A percentile compares a stretch with the other conserved stretches of the same genome.
phyloP scores from a whole-genome alignment of 2,113 vertebrate species.

The Microtus pennsylvanicus region DNA sequence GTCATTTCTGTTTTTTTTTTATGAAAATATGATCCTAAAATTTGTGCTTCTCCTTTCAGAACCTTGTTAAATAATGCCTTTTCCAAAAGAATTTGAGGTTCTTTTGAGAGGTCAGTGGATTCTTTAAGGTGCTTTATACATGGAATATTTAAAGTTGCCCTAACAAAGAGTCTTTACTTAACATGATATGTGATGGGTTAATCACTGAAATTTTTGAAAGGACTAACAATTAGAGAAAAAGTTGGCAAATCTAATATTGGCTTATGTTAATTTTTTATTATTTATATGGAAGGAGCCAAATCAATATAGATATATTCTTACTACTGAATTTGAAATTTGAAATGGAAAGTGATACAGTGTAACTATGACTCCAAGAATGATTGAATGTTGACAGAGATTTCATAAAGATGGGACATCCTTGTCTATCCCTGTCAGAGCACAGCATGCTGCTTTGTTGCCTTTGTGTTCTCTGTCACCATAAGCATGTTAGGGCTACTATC shows the following conservation, averaged over 20 bases:
- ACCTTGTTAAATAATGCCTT: not conserved
- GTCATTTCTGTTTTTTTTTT: not conserved
- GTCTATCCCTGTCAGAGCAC: not conserved
- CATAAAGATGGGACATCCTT: not conserved
- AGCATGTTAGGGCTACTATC: not conserved
- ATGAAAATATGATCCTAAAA: not conserved
- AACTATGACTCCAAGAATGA: not conserved
- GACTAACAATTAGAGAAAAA: not conserved
- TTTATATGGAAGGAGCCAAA: not conserved
- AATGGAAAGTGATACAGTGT: not conserved
- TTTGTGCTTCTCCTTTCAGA: slow-evolving; percentile 21
- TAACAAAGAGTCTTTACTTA: not conserved
- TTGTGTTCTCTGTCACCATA: not conserved
- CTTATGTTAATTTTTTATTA: not conserved
- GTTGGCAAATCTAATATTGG: not conserved
- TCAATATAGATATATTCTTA: not conserved
- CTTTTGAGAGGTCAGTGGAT: not conserved
- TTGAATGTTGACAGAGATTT: not conserved
- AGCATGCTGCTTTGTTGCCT: not conserved
- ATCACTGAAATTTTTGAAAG: slow-evolving; percentile 19
- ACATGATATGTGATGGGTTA: not conserved
- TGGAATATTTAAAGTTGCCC: not conserved
- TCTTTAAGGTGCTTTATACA: not conserved
- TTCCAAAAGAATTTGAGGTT: not conserved
- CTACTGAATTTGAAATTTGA: slow-evolving; percentile 23